A percentile compares a stretch with the other conserved stretches of the same genome.
Evolutionary conservation across 2,888 invertebrate genomes (phyloP).

Genomic region (Agrotis segetum): DNA sequence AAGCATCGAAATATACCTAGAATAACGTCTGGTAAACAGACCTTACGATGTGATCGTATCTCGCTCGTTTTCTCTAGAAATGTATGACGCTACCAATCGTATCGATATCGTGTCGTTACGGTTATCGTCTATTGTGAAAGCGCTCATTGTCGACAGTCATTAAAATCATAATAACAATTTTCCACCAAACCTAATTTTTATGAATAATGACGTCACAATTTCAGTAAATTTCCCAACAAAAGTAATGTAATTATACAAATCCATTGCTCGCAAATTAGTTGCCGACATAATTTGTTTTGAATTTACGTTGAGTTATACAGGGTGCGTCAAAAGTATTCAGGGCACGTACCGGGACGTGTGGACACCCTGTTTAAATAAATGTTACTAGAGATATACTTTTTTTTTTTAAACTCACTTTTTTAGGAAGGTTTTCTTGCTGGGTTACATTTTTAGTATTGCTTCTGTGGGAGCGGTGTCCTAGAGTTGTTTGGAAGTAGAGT

Average conservation of each 20-base stretch:
- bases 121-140: too few relatives aligned
- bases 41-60: not conserved
- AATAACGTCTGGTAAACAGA: not conserved
- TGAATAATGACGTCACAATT: conserved; percentile 29
- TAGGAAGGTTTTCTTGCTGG: conserved; percentile 11
- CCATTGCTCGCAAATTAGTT: conserved; percentile 65
- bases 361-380: conserved; percentile 41
- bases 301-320: conserved; percentile 62
- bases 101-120: too few relatives aligned
- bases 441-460: too few relatives aligned
- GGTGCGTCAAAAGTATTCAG: conserved; percentile 34
- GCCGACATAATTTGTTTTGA: conserved; percentile 66
- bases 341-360: conserved; percentile 52
- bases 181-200: conserved; percentile 26
- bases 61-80: too few relatives aligned
- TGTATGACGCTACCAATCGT: too few relatives aligned
- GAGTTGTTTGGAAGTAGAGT: too few relatives aligned
- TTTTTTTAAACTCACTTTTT: conserved; percentile 23
- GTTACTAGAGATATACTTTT: conserved; percentile 13
- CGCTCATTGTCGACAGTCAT: conserved; percentile 23
- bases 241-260: conserved; percentile 55
- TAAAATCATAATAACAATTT: conserved; percentile 35
- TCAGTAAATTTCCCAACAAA: conserved; percentile 31
- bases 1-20: not conserved
- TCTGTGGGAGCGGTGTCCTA: too few relatives aligned